Evolutionary conservation across 2,797 vertebrate genomes (phyloP).

Genomic region (Margarornis squamiger): DNA sequence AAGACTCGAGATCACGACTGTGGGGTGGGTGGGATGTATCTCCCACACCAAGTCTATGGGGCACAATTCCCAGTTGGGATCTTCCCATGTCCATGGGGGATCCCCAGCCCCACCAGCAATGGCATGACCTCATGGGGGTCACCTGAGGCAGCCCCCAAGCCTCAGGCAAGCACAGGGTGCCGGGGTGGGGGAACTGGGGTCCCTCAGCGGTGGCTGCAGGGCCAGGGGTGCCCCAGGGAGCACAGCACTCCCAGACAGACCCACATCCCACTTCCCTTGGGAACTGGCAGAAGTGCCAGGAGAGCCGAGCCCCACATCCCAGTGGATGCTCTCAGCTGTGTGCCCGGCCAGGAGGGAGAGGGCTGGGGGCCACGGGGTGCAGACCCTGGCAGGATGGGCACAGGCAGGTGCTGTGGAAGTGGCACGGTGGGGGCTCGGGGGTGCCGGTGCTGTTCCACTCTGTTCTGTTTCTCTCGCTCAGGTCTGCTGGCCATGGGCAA

Average conservation of each 20-base stretch:
- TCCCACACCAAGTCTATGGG: not conserved
- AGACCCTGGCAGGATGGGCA: not conserved
- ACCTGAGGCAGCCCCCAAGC: not conserved
- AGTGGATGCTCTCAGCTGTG: fast-evolving
- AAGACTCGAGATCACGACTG: fast-evolving
- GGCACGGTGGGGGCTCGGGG: not conserved
- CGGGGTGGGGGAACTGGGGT: fast-evolving
- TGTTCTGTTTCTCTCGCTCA: constrained; percentile 83
- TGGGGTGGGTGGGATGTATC: not conserved
- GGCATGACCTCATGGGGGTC: fast-evolving
- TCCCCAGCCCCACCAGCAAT: not conserved
- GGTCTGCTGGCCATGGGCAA: constrained; percentile 96
- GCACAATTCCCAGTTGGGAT: not conserved
- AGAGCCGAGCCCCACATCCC: not conserved
- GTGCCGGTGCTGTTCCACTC: constrained; percentile 56
- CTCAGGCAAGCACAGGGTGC: fast-evolving
- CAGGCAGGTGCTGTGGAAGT: not conserved
- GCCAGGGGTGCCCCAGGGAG: not conserved
- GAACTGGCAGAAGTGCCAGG: not conserved
- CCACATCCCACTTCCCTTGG: not conserved
- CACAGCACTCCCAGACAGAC: not conserved
- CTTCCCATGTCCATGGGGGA: not conserved
- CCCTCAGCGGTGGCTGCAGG: not conserved
- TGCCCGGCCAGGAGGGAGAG: not conserved
- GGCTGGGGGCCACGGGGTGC: not conserved